phyloP scores from a whole-genome alignment of 2,113 vertebrate genomes.

The Dicentrarchus labrax region DNA sequence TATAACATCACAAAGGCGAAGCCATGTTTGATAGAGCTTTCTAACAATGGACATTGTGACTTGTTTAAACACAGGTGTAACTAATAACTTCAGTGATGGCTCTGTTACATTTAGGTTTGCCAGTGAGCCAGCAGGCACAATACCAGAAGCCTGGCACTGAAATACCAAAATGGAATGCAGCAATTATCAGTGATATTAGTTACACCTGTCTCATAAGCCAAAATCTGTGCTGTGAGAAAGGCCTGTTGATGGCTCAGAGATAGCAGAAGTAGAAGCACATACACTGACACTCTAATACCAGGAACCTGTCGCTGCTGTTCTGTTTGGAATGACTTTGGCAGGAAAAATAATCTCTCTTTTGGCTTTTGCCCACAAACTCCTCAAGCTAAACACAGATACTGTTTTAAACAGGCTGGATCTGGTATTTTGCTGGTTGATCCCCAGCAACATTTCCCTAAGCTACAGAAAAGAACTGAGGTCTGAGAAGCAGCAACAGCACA shows the following conservation, averaged over 20 bases:
- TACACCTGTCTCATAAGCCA: not conserved
- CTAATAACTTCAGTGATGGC: not conserved
- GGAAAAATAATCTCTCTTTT: not conserved
- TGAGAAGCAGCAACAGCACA: conserved; percentile 11
- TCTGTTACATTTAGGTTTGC: not conserved
- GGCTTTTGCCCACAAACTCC: conserved; percentile 3
- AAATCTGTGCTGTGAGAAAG: not conserved
- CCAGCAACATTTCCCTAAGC: not conserved
- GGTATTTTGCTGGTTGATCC: not conserved
- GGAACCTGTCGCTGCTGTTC: not conserved
- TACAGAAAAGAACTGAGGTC: not conserved
- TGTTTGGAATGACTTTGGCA: not conserved
- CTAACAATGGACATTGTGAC: not conserved
- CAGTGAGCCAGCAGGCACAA: not conserved
- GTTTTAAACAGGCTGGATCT: conserved; percentile 6
- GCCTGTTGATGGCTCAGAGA: not conserved
- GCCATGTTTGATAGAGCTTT: not conserved
- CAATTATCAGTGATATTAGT: not conserved
- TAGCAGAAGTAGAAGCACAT: not conserved
- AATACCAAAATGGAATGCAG: conserved; percentile 8
- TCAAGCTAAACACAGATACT: not conserved
- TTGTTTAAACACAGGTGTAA: not conserved
- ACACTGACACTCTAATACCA: not conserved
- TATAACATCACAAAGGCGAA: not conserved
- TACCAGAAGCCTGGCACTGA: not conserved